Conservation (phyloP, 2,797 vertebrate species). For the Cyprinella venusta region DNA sequence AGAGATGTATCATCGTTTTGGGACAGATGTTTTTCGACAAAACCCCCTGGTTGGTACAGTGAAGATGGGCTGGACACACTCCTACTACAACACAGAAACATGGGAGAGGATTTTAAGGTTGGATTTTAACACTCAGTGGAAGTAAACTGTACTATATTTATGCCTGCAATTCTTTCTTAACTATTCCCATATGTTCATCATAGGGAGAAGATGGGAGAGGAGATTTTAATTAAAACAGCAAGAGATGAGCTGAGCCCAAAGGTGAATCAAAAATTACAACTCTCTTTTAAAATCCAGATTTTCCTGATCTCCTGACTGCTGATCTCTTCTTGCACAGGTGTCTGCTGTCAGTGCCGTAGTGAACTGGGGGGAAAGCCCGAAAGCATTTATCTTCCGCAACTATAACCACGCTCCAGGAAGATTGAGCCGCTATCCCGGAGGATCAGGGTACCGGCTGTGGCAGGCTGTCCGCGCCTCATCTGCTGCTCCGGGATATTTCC, state of each 20-base stretch:
- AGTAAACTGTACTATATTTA: not conserved
- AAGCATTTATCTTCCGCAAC: slow-evolving; percentile 80
- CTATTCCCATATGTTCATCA: not conserved
- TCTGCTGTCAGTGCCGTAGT: slow-evolving; percentile 80
- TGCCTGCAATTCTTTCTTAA: not conserved
- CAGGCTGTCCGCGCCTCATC: slow-evolving; percentile 79
- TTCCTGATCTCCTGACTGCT: not conserved
- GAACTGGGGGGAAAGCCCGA: slow-evolving; percentile 78
- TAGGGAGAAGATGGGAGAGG: slow-evolving; percentile 75
- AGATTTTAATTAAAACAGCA: slow-evolving; percentile 75
- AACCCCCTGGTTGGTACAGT: slow-evolving; percentile 77
- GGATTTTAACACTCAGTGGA: not conserved
- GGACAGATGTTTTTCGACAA: slow-evolving; percentile 78
- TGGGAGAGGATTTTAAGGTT: slow-evolving; percentile 78
- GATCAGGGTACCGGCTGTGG: slow-evolving; percentile 75
- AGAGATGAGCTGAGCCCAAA: slow-evolving; percentile 74
- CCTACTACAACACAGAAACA: slow-evolving; percentile 78
- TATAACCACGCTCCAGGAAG: slow-evolving; percentile 78
- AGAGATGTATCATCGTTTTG: slow-evolving; percentile 78
- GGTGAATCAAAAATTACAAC: slow-evolving; percentile 61
- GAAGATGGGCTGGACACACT: slow-evolving; percentile 81
- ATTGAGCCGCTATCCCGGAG: slow-evolving; percentile 76
- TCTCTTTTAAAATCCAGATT: not conserved
- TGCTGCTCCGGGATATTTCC: slow-evolving; percentile 81
- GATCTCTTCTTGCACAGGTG: slow-evolving; percentile 20